Percentiles rank a stretch among this genome's conserved stretches.
These are phyloP conservation scores for Heterochromis multidens DNA, from an alignment of 2,113 vertebrate genomes.

Conservation along the genomic window DNA sequence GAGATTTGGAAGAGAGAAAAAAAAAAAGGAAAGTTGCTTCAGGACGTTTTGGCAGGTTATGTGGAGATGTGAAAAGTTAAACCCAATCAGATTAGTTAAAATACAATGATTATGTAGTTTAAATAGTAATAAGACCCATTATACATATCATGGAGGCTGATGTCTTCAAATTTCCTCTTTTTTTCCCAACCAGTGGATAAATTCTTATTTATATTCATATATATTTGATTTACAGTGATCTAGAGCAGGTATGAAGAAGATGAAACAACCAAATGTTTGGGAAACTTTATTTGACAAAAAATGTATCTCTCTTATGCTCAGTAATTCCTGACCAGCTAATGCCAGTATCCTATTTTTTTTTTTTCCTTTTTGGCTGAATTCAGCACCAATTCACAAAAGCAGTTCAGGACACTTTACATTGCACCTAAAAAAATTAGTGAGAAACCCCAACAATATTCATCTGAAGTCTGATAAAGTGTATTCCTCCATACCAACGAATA, in stretches of 20 bases:
- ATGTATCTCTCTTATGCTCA: not conserved
- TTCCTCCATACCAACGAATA: not conserved
- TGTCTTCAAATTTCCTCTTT: not conserved
- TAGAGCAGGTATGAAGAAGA: too few relatives aligned
- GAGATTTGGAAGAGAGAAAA: too few relatives aligned
- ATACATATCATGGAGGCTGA: not conserved
- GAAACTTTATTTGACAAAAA: not conserved
- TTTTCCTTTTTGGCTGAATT: not conserved
- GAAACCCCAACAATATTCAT: not conserved
- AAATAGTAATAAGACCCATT: not conserved
- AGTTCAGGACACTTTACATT: not conserved
- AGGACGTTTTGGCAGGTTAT: slow-evolving; percentile 19
- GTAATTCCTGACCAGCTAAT: not conserved
- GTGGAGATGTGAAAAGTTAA: not conserved
- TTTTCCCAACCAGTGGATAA: not conserved
- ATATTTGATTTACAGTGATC: not conserved
- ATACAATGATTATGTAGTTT: not conserved
- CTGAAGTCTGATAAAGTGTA: not conserved
- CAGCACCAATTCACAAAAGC: not conserved
- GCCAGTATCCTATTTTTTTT: not conserved
- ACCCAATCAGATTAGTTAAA: not conserved
- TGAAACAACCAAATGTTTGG: not conserved
- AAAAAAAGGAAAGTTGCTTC: slow-evolving; percentile 18
- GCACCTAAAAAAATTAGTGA: not conserved
- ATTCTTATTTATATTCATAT: not conserved